Conservation (phyloP, 2,797 vertebrate genomes). For the Echiichthys vipera region DNA sequence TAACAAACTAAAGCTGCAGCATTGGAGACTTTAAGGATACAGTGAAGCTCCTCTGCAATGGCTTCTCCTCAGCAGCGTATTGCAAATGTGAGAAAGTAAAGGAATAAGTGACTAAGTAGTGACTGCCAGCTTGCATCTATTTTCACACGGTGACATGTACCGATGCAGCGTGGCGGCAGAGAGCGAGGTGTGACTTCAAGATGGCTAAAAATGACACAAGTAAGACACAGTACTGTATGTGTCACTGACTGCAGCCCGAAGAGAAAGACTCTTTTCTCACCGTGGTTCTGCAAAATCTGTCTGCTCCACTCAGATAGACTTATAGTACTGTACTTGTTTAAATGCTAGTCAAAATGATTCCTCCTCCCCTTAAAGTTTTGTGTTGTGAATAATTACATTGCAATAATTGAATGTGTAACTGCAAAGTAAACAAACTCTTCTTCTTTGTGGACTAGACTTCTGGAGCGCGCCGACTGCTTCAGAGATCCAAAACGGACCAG, state of each 20-base stretch:
- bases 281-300: slow-evolving; percentile 16
- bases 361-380: no score
- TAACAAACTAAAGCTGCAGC: background rate
- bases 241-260: slow-evolving; percentile 19
- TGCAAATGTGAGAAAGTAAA: slow-evolving; percentile 23
- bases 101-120: slow-evolving; percentile 3
- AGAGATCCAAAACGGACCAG: slow-evolving; percentile 74
- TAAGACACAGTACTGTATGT: slow-evolving; percentile 28
- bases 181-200: slow-evolving; percentile 58
- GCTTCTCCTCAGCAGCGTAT: background rate
- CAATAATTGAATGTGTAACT: background rate
- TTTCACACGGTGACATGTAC: slow-evolving; percentile 44
- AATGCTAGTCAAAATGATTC: no score
- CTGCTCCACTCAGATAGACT: slow-evolving; percentile 12
- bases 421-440: background rate
- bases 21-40: background rate
- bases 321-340: no score
- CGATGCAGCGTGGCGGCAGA: slow-evolving; percentile 33
- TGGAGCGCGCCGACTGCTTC: slow-evolving; percentile 85
- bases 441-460: slow-evolving; percentile 85
- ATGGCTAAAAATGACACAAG: slow-evolving; percentile 51
- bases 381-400: no score
- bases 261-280: slow-evolving; percentile 17
- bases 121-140: slow-evolving; percentile 58
- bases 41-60: background rate